Evolutionary conservation across 2,113 vertebrate species (phyloP).

Genomic region (Lepus timidus): DNA sequence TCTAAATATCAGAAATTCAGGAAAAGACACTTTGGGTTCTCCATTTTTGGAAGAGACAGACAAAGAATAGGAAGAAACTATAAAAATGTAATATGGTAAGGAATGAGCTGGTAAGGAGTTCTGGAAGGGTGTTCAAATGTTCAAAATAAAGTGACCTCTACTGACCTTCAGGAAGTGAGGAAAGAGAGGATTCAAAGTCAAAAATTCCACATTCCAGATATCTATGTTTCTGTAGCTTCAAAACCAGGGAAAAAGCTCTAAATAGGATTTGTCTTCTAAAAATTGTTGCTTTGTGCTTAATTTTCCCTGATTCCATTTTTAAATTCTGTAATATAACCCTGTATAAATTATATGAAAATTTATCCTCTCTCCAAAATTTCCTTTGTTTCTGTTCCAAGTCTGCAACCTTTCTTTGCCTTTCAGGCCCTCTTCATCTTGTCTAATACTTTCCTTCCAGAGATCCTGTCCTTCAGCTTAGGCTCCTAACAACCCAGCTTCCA

Average conservation of each 20-base stretch:
- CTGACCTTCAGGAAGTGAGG: background rate
- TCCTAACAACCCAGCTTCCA: background rate
- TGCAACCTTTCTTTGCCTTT: background rate
- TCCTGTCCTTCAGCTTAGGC: background rate
- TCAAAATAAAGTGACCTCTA: background rate
- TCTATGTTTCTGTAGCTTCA: background rate
- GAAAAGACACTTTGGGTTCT: background rate
- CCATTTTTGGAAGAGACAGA: background rate
- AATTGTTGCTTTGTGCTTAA: background rate
- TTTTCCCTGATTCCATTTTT: background rate
- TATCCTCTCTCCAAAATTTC: background rate
- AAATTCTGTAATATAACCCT: background rate
- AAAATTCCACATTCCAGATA: background rate
- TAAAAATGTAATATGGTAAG: background rate
- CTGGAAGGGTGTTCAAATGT: background rate
- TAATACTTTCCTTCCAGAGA: constrained; percentile 23
- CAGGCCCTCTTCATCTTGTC: background rate
- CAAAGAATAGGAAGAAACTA: background rate
- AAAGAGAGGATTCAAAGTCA: background rate
- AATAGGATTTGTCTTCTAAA: background rate
- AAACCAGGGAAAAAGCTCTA: constrained; percentile 35
- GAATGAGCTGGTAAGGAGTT: background rate
- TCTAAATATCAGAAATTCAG: background rate
- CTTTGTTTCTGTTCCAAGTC: background rate
- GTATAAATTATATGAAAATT: constrained; percentile 27